Evolutionary conservation across 2,888 invertebrate species (phyloP).

Genomic region (Synanthedon myopaeformis): DNA sequence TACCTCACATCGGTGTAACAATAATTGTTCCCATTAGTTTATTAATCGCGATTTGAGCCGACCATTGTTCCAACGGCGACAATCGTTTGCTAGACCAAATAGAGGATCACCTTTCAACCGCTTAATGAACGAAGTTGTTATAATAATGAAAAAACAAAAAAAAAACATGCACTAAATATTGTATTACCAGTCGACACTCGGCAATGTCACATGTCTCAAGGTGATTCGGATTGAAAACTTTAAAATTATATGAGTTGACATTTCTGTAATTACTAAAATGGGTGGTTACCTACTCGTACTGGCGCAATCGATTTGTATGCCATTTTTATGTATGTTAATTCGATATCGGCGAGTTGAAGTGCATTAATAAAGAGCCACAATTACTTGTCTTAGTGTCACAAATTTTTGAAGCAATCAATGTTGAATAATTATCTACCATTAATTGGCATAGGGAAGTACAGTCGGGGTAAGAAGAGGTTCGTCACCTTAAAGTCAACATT

Average conservation of each 20-base stretch:
- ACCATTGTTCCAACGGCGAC: slow-evolving; percentile 59
- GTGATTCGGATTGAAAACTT: slow-evolving; percentile 6
- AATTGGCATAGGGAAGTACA: too few relatives aligned
- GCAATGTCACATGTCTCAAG: slow-evolving; percentile 17
- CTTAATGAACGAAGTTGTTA: slow-evolving; percentile 25
- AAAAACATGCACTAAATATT: slow-evolving; percentile 24
- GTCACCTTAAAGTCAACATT: too few relatives aligned
- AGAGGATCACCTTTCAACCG: slow-evolving; percentile 41
- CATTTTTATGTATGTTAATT: not conserved
- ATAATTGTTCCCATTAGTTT: slow-evolving; percentile 54
- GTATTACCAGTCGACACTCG: slow-evolving; percentile 29
- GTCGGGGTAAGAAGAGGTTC: too few relatives aligned
- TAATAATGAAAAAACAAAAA: slow-evolving; percentile 31
- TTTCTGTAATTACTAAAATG: slow-evolving; percentile 3
- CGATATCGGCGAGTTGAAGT: not conserved
- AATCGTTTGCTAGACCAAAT: slow-evolving; percentile 65
- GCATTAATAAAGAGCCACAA: too few relatives aligned
- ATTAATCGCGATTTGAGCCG: slow-evolving; percentile 46
- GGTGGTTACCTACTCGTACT: not conserved
- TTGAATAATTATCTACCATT: too few relatives aligned
- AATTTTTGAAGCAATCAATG: too few relatives aligned
- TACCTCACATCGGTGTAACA: slow-evolving; percentile 31
- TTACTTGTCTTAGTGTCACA: too few relatives aligned
- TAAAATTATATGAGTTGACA: slow-evolving; percentile 6
- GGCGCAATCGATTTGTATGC: not conserved